Percentiles rank a stretch among this genome's conserved stretches.
Evolutionary conservation across 2,113 vertebrate species (phyloP).

Genomic region (Phylloscopus trochilus): DNA sequence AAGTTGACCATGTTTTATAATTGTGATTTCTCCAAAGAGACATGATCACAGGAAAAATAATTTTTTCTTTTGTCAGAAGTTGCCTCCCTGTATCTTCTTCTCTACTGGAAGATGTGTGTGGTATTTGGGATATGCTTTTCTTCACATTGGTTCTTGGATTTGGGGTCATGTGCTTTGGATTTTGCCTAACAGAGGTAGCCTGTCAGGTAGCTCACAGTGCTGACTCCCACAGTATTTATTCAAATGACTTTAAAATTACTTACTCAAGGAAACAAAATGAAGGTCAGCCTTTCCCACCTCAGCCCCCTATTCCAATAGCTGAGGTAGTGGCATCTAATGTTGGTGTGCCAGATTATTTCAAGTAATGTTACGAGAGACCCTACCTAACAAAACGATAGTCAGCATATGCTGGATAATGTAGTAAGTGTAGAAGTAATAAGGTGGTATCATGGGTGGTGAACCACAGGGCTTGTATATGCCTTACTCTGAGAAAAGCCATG

Average conservation of each 20-base stretch:
- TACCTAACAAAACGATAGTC: not conserved
- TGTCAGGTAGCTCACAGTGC: not conserved
- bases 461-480: not conserved
- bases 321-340: not conserved
- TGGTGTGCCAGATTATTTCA: not conserved
- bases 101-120: not conserved
- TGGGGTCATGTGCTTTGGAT: not conserved
- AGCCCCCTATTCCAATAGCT: not conserved
- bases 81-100: not conserved
- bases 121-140: not conserved
- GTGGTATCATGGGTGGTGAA: not conserved
- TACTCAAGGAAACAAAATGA: not conserved
- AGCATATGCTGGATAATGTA: not conserved
- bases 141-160: not conserved
- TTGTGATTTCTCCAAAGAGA: not conserved
- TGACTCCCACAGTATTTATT: not conserved
- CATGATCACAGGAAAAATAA: not conserved
- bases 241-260: not conserved
- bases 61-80: not conserved
- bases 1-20: not conserved
- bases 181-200: not conserved
- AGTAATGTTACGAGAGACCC: accelerated
- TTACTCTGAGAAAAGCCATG: not conserved
- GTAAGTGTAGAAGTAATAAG: not conserved
- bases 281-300: not conserved